Conservation (phyloP, 2,797 vertebrate genomes). For the Halcyon leucocephala region DNA sequence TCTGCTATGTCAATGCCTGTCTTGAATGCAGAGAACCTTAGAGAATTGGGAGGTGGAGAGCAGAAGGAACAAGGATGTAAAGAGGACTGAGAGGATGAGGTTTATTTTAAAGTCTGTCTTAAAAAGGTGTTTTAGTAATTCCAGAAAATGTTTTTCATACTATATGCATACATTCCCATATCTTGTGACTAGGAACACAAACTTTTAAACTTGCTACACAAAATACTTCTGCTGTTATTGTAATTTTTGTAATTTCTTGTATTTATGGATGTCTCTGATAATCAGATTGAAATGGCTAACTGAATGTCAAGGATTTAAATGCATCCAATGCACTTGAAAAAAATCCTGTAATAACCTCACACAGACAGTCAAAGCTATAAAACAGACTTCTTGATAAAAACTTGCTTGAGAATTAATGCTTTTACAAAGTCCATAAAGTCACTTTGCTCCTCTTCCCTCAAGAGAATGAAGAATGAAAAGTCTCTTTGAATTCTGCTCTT, state of each 20-base stretch:
- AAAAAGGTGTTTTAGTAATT: neutral
- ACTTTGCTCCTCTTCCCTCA: conserved; percentile 21
- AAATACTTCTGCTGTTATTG: neutral
- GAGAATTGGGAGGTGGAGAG: neutral
- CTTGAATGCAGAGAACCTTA: neutral
- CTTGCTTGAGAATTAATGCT: neutral
- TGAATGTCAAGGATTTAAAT: neutral
- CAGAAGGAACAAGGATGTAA: neutral
- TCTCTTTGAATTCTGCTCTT: conserved; percentile 30
- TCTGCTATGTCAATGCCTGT: neutral
- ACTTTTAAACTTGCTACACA: neutral
- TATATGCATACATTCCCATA: neutral
- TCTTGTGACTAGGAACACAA: neutral
- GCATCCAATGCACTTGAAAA: neutral
- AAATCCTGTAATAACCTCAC: neutral
- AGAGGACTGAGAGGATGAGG: neutral
- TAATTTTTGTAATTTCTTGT: neutral
- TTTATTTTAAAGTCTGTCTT: neutral
- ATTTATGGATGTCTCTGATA: neutral
- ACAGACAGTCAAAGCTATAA: neutral
- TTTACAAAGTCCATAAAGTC: conserved; percentile 16
- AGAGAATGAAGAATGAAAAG: conserved; percentile 7
- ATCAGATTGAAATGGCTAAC: neutral
- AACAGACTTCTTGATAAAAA: neutral
- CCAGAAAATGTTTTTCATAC: neutral